phyloP scores from a whole-genome alignment of 2,888 invertebrate genomes.

The Caenorhabditis afra region DNA sequence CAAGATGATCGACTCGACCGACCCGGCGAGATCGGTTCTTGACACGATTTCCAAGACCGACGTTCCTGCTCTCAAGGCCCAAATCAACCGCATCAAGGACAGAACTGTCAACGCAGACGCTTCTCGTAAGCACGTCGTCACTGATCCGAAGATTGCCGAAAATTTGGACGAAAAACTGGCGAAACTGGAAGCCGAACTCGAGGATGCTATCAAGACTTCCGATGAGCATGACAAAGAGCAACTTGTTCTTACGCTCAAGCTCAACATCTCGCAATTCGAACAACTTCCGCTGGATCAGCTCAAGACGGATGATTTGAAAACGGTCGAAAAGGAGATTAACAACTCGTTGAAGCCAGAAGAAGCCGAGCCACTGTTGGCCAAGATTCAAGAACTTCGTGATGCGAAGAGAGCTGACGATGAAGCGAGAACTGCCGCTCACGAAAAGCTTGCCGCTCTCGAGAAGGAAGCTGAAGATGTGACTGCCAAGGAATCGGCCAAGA shows the following conservation, averaged over 20 bases:
- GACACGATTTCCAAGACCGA: conserved; percentile 25
- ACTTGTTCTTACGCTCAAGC: conserved; percentile 55
- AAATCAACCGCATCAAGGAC: conserved; percentile 54
- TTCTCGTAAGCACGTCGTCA: conserved; percentile 51
- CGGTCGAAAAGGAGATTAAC: conserved; percentile 32
- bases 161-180: conserved; percentile 37
- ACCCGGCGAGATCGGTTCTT: conserved; percentile 23
- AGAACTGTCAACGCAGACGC: conserved; percentile 41
- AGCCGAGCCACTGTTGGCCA: conserved; percentile 51
- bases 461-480: conserved; percentile 13
- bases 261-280: conserved; percentile 61
- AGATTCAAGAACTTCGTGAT: conserved; percentile 57
- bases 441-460: conserved; percentile 7
- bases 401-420: conserved; percentile 36
- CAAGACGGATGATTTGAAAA: conserved; percentile 38
- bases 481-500: conserved; percentile 1
- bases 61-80: conserved; percentile 59
- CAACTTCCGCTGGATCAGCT: conserved; percentile 57
- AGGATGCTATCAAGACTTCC: conserved; percentile 56
- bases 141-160: conserved; percentile 35
- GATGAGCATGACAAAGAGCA: conserved; percentile 62
- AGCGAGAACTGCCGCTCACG: background rate
- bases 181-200: conserved; percentile 59
- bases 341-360: conserved; percentile 41
- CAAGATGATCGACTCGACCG: conserved; percentile 37